Percentiles rank a stretch among this genome's conserved stretches.
phyloP scores from a whole-genome alignment of 2,888 invertebrate species.

The Criorhina ranunculi region DNA sequence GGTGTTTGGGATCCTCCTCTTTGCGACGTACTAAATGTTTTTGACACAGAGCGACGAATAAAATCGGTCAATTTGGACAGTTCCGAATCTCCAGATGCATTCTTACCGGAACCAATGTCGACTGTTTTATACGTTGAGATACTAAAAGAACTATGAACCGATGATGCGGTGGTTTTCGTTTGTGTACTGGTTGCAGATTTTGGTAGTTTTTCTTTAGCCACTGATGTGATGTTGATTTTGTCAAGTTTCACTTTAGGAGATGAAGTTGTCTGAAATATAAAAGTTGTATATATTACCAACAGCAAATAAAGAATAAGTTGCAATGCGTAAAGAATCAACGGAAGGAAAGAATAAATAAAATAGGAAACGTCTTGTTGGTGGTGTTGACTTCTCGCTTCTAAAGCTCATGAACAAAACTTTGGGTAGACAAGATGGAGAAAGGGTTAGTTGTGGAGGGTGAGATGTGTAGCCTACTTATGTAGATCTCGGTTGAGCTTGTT shows the following conservation, averaged over 20 bases:
- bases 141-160: slow-evolving; percentile 80
- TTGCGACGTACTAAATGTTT: slow-evolving; percentile 78
- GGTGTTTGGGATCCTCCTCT: slow-evolving; percentile 59
- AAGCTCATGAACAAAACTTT: too few species aligned
- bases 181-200: slow-evolving; percentile 20
- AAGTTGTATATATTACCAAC: too few species aligned
- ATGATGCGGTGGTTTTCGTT: slow-evolving; percentile 78
- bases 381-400: too few species aligned
- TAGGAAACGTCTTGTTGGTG: too few species aligned
- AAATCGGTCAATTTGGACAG: slow-evolving; percentile 81
- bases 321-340: too few species aligned
- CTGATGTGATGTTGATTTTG: slow-evolving; percentile 14
- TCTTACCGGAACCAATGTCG: slow-evolving; percentile 80
- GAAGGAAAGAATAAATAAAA: too few species aligned
- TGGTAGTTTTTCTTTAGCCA: slow-evolving; percentile 27
- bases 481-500: too few species aligned
- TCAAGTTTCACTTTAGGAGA: slow-evolving; percentile 30
- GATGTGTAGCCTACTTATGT: too few species aligned
- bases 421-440: too few species aligned
- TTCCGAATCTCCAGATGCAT: slow-evolving; percentile 79
- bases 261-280: slow-evolving; percentile 12
- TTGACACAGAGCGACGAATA: slow-evolving; percentile 82
- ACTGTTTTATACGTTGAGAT: slow-evolving; percentile 80
- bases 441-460: too few species aligned
- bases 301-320: too few species aligned